Percentiles rank a stretch among this genome's conserved stretches.
phyloP scores from a whole-genome alignment of 2,797 vertebrate genomes.

The Bryconaethiops microstoma region DNA sequence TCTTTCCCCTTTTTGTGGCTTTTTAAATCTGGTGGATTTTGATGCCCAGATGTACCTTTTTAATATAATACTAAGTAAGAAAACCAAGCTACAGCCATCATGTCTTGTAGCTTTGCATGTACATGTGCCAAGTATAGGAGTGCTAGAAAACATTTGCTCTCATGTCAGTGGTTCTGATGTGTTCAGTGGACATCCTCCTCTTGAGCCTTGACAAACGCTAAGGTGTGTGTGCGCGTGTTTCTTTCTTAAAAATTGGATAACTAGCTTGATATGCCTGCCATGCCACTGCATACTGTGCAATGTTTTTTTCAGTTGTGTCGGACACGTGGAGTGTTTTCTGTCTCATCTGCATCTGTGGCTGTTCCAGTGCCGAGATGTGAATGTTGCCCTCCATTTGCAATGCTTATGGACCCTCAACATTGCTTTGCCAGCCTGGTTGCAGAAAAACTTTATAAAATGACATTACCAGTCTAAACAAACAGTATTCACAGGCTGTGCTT shows the following conservation, averaged over 20 bases:
- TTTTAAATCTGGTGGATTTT: constrained; percentile 60
- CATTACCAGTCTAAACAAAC: constrained; percentile 17
- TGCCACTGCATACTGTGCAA: constrained; percentile 39
- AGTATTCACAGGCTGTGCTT: constrained; percentile 34
- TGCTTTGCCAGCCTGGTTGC: constrained; percentile 30
- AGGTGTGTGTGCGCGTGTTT: constrained; percentile 37
- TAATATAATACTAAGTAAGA: constrained; percentile 79
- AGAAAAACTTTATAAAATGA: constrained; percentile 19
- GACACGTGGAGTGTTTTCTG: constrained; percentile 37
- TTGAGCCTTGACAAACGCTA: constrained; percentile 61
- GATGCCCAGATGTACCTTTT: constrained; percentile 67
- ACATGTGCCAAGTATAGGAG: constrained; percentile 85
- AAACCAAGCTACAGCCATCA: constrained; percentile 69
- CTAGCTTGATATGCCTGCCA: constrained; percentile 30
- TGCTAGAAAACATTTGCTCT: constrained; percentile 69
- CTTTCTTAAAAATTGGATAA: constrained; percentile 37
- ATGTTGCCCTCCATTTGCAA: constrained; percentile 33
- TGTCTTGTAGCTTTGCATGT: constrained; percentile 91
- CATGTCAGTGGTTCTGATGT: constrained; percentile 61
- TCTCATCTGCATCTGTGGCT: constrained; percentile 38
- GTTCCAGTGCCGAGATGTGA: constrained; percentile 47
- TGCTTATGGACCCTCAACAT: constrained; percentile 28
- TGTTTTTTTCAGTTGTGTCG: constrained; percentile 34
- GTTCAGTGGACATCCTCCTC: constrained; percentile 55
- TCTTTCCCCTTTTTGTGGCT: constrained; percentile 45